Conservation (phyloP, 2,797 vertebrate genomes). For the Mus minutoides region DNA sequence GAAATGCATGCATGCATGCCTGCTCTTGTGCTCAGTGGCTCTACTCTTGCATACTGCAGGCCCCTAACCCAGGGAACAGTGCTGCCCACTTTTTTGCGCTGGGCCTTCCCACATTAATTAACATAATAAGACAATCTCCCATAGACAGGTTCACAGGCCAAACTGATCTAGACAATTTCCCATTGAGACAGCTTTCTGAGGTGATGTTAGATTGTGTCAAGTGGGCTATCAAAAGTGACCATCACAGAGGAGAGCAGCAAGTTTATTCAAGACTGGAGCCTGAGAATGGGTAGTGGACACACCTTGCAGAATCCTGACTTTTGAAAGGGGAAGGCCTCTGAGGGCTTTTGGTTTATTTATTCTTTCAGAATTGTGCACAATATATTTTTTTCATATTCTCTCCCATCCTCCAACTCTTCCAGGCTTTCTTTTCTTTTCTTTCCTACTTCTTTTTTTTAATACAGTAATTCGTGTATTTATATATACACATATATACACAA, state of each 20-base stretch:
- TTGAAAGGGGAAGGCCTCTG: not conserved
- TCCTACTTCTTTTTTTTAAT: not conserved
- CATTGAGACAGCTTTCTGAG: not conserved
- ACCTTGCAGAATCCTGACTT: not conserved
- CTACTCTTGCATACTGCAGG: not conserved
- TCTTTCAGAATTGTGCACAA: not conserved
- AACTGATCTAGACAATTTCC: not conserved
- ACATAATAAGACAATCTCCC: not conserved
- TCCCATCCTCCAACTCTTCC: not conserved
- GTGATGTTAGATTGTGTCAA: not conserved
- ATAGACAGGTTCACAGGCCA: not conserved
- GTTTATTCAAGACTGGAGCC: not conserved
- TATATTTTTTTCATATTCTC: not conserved
- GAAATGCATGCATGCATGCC: not conserved
- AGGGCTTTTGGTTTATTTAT: not conserved
- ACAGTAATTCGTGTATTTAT: slow-evolving; percentile 30
- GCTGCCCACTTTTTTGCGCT: not conserved
- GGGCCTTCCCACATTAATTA: not conserved
- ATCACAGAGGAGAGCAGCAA: not conserved
- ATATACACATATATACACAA: slow-evolving; percentile 10
- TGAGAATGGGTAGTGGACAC: not conserved
- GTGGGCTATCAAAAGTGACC: not conserved
- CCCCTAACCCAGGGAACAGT: not conserved
- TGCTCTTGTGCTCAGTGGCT: not conserved
- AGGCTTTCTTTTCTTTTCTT: not conserved